phyloP scores from a whole-genome alignment of 2,113 vertebrate species.

The Ictalurus punctatus region DNA sequence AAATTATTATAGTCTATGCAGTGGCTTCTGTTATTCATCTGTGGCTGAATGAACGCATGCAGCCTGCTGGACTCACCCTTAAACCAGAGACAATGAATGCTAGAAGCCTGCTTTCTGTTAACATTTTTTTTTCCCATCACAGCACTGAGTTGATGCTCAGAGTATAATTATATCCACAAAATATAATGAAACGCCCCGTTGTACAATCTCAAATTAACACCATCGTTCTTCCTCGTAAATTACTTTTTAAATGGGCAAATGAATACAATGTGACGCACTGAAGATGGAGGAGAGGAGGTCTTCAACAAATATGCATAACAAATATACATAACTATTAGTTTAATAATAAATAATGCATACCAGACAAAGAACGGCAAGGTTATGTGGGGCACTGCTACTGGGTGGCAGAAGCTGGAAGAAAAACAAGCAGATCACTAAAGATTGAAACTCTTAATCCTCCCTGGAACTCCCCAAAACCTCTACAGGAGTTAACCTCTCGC shows the following conservation, averaged over 20 bases:
- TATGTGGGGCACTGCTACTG: slow-evolving; percentile 55
- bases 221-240: background rate
- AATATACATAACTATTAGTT: background rate
- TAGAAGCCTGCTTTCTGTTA: background rate
- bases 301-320: background rate
- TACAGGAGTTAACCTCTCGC: background rate
- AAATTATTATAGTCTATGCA: background rate
- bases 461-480: slow-evolving; percentile 29
- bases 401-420: slow-evolving; percentile 52
- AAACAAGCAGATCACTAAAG: slow-evolving; percentile 52
- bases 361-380: slow-evolving; percentile 33
- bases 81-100: slow-evolving; percentile 22
- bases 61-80: background rate
- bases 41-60: background rate
- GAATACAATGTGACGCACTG: background rate
- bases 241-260: background rate
- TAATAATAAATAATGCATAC: slow-evolving; percentile 14
- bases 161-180: slow-evolving; percentile 12
- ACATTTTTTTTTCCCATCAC: slow-evolving; percentile 43
- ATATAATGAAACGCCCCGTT: background rate
- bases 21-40: background rate
- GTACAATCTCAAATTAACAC: background rate
- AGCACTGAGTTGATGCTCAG: slow-evolving; percentile 2
- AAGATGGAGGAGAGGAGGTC: background rate
- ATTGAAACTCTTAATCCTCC: slow-evolving; percentile 48